Base-by-base conservation (phyloP, 2,888 invertebrate genomes). In the Nomada goodeniana region DNA sequence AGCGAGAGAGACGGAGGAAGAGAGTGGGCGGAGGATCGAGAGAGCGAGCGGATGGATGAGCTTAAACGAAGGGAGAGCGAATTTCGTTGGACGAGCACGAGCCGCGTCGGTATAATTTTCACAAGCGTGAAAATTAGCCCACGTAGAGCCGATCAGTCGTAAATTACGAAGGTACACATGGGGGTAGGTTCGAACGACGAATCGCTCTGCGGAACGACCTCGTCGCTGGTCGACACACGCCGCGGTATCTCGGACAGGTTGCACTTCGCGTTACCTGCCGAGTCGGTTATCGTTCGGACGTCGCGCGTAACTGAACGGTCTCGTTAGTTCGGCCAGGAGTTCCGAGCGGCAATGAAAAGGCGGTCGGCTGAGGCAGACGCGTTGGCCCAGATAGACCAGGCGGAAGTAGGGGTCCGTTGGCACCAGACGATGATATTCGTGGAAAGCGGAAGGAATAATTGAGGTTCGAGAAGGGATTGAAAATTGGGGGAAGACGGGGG, bases 111-210 rank as follows among this genome's bases (percentile, higher is more conserved):
- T 86, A 87, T 89, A 89, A 90, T 90, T 90, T 90, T 87, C 84
- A 74, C 86, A 29, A 68, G 81, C 79, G 85, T 63, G 84, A 83
- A 87, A 89, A 90, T 86, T 88, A 90, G 78, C 77, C 78, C 81
- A 80, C 69, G 70, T 70, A 64, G 73, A 60, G 53, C 84, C 84
- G 89, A 87, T 89, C 88, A 89, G 89, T 88, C 91, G 91, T 91
- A 91, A 91, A 91, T 91, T 90, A 89, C 88, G 80, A 83, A 13
- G 47, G 84, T 81, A 82, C 85, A 52, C 64, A 44, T 52, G 52
- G 84, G 80, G 84, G 77, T 81, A 84, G 83, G 79, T 52, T 44
- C 44, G 53, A 50, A 7, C 36, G 36, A 44, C 11, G 78, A 77
- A 83, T 86, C 80, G 57, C 29, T 77, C 61, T 87, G 87, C 86